Conservation (phyloP, 2,797 vertebrate genomes). For the Rhyacichthys aspro region DNA sequence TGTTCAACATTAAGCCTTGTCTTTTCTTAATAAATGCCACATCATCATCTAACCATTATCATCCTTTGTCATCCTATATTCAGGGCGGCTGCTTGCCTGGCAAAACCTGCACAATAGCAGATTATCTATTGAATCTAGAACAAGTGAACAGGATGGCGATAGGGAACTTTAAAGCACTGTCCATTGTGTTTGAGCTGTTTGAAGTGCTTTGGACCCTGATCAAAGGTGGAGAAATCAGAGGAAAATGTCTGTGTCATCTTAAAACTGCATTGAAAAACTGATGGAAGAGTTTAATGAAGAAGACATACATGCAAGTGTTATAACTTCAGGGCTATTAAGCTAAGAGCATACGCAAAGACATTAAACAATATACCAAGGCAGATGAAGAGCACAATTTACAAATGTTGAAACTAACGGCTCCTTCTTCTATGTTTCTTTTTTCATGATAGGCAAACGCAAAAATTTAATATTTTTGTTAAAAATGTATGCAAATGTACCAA, state of each 20-base stretch:
- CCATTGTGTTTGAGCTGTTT: constrained; percentile 4
- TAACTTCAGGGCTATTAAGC: no score
- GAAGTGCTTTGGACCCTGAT: background rate
- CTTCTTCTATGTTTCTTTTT: no score
- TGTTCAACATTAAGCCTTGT: background rate
- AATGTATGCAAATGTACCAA: no score
- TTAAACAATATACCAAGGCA: no score
- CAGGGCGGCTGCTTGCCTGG: background rate
- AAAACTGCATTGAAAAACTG: background rate
- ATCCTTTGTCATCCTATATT: background rate
- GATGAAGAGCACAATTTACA: no score
- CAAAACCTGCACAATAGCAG: background rate
- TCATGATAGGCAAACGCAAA: no score
- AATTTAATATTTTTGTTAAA: no score
- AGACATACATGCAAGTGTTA: background rate
- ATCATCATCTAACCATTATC: constrained; percentile 4
- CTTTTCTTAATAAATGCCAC: background rate
- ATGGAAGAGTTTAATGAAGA: background rate
- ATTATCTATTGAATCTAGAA: background rate
- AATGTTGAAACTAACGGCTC: no score
- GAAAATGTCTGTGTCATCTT: background rate
- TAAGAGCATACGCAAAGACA: no score
- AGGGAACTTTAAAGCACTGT: background rate
- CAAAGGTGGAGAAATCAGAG: background rate
- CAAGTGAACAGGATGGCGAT: background rate